phyloP scores from a whole-genome alignment of 2,113 vertebrate species.

The Actenoides hombroni region DNA sequence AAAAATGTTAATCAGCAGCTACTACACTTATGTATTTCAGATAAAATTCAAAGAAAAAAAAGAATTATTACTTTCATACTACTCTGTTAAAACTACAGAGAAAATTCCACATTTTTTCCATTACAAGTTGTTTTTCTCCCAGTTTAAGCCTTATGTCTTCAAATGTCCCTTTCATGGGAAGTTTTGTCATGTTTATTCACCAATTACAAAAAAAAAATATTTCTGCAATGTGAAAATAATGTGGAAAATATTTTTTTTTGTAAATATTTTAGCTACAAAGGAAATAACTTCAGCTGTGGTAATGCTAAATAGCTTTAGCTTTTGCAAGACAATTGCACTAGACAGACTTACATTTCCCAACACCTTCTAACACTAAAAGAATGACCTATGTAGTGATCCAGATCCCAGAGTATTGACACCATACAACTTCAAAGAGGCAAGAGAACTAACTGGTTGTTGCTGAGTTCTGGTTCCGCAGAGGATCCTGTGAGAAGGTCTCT shows the following conservation, averaged over 20 bases:
- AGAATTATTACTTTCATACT: not conserved
- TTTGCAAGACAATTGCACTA: not conserved
- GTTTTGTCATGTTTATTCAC: not conserved
- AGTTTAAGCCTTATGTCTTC: not conserved
- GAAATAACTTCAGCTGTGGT: not conserved
- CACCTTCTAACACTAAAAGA: not conserved
- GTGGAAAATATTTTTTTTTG: not conserved
- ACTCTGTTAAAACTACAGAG: not conserved
- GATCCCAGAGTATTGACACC: not conserved
- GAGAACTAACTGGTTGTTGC: not conserved
- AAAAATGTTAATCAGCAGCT: not conserved
- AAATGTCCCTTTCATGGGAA: not conserved
- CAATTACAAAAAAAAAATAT: not conserved
- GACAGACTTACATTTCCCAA: not conserved
- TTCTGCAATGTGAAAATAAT: not conserved
- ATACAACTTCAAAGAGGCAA: not conserved
- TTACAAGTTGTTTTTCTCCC: not conserved
- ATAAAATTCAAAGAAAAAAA: not conserved
- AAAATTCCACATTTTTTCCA: not conserved
- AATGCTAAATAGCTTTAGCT: not conserved
- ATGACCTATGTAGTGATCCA: not conserved
- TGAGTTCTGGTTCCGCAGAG: not conserved
- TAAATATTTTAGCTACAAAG: not conserved
- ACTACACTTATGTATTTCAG: not conserved
- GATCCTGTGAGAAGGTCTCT: not conserved